These are phyloP conservation scores for Anser cygnoides DNA, from an alignment of 2,113 vertebrate genomes.

Conservation along the genomic window DNA sequence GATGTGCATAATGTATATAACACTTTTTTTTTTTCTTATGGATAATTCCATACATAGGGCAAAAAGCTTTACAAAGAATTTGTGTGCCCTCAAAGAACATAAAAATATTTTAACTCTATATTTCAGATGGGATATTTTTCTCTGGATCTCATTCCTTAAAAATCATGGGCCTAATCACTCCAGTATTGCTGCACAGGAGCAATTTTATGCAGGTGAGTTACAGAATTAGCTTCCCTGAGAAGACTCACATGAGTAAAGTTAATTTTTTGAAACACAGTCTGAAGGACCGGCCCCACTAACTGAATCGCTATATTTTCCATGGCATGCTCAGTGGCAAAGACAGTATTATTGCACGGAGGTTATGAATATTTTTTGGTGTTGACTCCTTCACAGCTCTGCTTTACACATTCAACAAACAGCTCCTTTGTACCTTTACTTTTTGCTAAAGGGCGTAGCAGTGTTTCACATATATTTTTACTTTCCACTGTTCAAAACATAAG, in stretches of 20 bases:
- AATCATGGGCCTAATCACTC: fast-evolving
- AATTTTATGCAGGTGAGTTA: neutral
- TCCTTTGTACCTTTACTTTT: neutral
- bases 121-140: neutral
- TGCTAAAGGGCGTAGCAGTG: neutral
- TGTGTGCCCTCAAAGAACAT: neutral
- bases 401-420: neutral
- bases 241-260: neutral
- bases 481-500: neutral
- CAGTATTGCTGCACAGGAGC: neutral
- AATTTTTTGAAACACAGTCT: neutral
- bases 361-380: neutral
- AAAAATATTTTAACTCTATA: neutral
- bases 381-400: neutral
- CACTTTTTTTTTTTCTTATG: neutral
- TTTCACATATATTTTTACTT: neutral
- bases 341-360: neutral
- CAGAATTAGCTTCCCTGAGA: neutral
- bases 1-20: neutral
- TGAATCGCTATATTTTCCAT: neutral
- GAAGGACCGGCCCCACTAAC: neutral
- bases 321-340: neutral
- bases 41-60: neutral
- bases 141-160: neutral
- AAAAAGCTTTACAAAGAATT: slow-evolving; percentile 6